Evolutionary conservation across 2,113 vertebrate genomes (phyloP).

Genomic region (Neolamprologus longior): DNA sequence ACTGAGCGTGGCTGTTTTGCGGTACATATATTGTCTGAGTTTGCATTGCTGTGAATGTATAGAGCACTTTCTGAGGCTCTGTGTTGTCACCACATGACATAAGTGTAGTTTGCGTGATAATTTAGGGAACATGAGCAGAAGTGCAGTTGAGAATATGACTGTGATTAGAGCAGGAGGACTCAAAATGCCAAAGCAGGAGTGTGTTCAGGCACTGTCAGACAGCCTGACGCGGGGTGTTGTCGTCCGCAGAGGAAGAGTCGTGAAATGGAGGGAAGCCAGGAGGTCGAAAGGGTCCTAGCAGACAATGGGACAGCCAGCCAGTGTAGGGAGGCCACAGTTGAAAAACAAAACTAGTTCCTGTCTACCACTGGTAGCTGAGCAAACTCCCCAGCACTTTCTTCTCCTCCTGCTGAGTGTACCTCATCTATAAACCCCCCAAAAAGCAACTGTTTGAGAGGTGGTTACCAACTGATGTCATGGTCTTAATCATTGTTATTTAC

Average conservation of each 20-base stretch:
- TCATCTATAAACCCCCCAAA: background rate
- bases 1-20: background rate
- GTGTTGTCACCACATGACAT: background rate
- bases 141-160: background rate
- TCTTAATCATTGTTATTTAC: slow-evolving; percentile 32
- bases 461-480: background rate
- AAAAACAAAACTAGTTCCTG: slow-evolving; percentile 49
- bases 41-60: background rate
- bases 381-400: slow-evolving; percentile 24
- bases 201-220: slow-evolving; percentile 55
- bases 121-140: background rate
- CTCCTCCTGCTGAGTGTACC: background rate
- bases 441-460: background rate
- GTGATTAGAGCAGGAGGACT: background rate
- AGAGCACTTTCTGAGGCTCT: background rate
- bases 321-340: slow-evolving; percentile 9
- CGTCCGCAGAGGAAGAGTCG: slow-evolving; percentile 65
- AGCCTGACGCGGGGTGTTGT: slow-evolving; percentile 65
- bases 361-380: slow-evolving; percentile 8
- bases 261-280: slow-evolving; percentile 66
- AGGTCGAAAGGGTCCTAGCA: slow-evolving; percentile 49
- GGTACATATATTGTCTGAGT: background rate
- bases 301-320: slow-evolving; percentile 52
- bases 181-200: background rate
- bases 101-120: background rate